Conservation (phyloP, 2,113 vertebrate species). For the Saiga tatarica region DNA sequence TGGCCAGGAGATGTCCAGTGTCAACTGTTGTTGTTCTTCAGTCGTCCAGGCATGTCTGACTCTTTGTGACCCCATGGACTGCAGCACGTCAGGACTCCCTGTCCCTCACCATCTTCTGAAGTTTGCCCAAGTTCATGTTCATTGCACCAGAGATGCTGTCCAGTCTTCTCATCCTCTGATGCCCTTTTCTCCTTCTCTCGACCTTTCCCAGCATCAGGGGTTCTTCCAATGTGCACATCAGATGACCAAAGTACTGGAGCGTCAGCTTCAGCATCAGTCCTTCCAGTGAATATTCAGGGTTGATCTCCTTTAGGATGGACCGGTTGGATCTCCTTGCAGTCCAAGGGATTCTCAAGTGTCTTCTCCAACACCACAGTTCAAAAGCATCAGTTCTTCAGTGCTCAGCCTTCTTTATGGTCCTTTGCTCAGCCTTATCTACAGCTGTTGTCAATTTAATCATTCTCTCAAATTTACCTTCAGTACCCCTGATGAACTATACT, state of each 20-base stretch:
- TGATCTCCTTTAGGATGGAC: not conserved
- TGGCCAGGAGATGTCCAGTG: not conserved
- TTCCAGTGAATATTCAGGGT: not conserved
- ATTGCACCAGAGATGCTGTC: not conserved
- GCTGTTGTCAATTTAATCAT: not conserved
- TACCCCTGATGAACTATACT: not conserved
- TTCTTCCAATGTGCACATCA: not conserved
- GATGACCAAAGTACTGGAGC: not conserved
- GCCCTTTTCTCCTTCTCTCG: not conserved
- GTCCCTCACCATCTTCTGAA: not conserved
- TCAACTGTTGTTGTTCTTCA: not conserved
- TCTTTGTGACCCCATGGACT: accelerated
- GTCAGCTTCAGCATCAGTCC: not conserved
- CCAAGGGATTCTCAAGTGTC: not conserved
- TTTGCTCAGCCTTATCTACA: not conserved
- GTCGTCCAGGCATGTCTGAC: accelerated
- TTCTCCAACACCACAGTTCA: not conserved
- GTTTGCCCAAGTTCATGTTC: not conserved
- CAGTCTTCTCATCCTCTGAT: not conserved
- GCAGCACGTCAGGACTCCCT: not conserved
- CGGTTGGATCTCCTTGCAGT: not conserved
- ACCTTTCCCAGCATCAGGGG: not conserved
- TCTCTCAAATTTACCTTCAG: not conserved
- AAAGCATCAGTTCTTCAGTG: accelerated
- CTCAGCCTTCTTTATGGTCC: not conserved